phyloP scores from a whole-genome alignment of 2,113 vertebrate genomes.

The Rissa tridactyla region DNA sequence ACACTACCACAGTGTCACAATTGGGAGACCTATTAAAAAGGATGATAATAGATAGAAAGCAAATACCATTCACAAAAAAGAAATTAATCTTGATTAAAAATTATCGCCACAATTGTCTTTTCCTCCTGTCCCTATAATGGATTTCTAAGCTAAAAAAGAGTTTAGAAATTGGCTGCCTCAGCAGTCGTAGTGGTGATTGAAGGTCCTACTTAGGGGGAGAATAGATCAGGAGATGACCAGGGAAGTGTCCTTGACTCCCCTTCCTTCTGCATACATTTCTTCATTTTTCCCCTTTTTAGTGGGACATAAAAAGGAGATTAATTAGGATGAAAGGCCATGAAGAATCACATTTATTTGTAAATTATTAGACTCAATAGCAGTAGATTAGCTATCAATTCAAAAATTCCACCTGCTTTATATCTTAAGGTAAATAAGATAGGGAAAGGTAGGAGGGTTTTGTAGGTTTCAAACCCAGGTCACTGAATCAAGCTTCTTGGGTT shows the following conservation, averaged over 20 bases:
- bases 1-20: background rate
- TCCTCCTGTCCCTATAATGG: background rate
- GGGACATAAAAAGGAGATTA: background rate
- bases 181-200: background rate
- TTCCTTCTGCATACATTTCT: background rate
- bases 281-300: background rate
- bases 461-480: background rate
- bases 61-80: background rate
- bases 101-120: background rate
- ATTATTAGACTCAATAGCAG: background rate
- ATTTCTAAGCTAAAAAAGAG: background rate
- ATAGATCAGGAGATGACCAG: background rate
- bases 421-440: background rate
- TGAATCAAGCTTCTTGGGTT: background rate
- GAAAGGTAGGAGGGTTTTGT: background rate
- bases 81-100: background rate
- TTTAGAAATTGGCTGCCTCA: conserved; percentile 9
- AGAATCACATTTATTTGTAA: background rate
- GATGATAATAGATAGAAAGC: background rate
- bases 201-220: background rate
- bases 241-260: background rate
- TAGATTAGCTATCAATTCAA: background rate
- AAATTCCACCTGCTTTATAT: background rate
- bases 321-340: background rate
- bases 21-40: background rate